Percentiles rank a stretch among this genome's conserved stretches.
Evolutionary conservation across 2,113 vertebrate genomes (phyloP).

Genomic region (Thryonomys swinderianus): DNA sequence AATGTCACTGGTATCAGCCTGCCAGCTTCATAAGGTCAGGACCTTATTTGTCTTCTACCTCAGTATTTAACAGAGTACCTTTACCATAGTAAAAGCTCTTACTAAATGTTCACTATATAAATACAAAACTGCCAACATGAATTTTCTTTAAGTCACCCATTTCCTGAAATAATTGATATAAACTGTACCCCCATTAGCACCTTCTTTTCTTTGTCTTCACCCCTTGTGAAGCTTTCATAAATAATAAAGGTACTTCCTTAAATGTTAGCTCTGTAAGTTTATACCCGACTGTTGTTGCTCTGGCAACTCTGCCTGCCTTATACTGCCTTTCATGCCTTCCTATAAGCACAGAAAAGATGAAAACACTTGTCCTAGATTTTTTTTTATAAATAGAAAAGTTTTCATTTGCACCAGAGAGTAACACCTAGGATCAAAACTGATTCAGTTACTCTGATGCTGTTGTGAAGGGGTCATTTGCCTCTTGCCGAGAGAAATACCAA

Average conservation of each 20-base stretch:
- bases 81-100: background rate
- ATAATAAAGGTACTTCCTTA: conserved; percentile 72
- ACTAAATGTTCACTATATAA: background rate
- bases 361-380: background rate
- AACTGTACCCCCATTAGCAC: background rate
- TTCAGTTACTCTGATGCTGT: background rate
- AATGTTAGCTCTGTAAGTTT: conserved; percentile 70
- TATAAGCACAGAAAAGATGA: conserved; percentile 47
- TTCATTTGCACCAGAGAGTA: conserved; percentile 41
- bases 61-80: background rate
- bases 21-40: background rate
- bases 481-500: background rate
- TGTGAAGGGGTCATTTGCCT: background rate
- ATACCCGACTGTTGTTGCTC: conserved; percentile 68
- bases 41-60: background rate
- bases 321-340: conserved; percentile 34
- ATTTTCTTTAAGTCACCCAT: background rate
- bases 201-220: background rate
- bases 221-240: conserved; percentile 65
- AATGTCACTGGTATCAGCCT: background rate
- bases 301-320: conserved; percentile 64
- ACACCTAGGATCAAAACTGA: background rate
- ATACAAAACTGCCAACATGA: background rate
- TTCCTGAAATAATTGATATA: background rate
- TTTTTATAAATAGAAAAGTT: conserved; percentile 47